These are phyloP conservation scores for Sinocyclocheilus anshuiensis DNA, from an alignment of 2,113 vertebrate species.

Conservation along the genomic window DNA sequence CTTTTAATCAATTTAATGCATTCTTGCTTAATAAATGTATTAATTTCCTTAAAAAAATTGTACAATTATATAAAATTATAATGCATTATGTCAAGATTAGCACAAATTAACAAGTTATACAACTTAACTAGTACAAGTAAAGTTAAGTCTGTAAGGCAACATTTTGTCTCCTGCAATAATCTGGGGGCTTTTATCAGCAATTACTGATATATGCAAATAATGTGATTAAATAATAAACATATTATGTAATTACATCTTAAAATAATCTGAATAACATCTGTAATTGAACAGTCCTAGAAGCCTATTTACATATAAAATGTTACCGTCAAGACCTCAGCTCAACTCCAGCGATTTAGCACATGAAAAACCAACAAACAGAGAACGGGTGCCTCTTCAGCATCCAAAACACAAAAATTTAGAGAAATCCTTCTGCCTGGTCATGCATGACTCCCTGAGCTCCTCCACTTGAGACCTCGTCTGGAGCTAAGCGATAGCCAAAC, in stretches of 20 bases:
- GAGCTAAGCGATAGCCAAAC: conserved; percentile 34
- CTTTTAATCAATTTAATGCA: not conserved
- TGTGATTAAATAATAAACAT: not conserved
- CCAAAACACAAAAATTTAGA: not conserved
- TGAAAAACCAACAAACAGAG: not conserved
- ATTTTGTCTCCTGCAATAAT: not conserved
- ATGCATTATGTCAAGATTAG: not conserved
- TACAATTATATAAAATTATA: not conserved
- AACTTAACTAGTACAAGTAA: not conserved
- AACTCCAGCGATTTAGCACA: not conserved
- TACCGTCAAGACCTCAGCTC: not conserved
- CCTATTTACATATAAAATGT: not conserved
- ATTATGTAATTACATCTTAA: not conserved
- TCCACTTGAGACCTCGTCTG: conserved; percentile 23
- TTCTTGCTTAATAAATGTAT: not conserved
- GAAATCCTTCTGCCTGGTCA: not conserved
- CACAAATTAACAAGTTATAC: not conserved
- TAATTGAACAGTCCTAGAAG: not conserved
- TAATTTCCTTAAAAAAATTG: not conserved
- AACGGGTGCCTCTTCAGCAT: not conserved
- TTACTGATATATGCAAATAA: not conserved
- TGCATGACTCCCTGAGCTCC: conserved; percentile 13
- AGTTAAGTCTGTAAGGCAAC: not conserved
- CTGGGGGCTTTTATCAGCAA: not conserved
- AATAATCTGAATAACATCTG: not conserved